Conservation (phyloP, 2,113 vertebrate species). For the Poeciliopsis occidentalis region DNA sequence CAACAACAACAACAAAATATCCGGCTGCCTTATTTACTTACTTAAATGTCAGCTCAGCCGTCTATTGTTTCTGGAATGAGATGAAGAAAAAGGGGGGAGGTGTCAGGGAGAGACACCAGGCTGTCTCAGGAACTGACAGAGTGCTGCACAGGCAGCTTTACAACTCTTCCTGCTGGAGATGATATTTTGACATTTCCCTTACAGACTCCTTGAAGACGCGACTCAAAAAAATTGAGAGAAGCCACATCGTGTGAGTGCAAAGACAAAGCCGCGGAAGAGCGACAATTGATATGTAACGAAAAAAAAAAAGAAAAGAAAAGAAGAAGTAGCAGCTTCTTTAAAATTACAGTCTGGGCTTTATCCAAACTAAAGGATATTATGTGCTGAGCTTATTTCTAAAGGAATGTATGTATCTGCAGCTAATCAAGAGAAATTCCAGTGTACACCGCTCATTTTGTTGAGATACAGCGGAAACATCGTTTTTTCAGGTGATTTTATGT, state of each 20-base stretch:
- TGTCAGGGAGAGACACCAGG: constrained; percentile 36
- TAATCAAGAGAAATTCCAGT: neutral
- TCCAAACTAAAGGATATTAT: constrained; percentile 22
- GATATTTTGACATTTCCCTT: constrained; percentile 62
- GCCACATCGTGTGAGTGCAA: constrained; percentile 38
- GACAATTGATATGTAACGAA: constrained; percentile 31
- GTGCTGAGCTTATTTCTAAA: constrained; percentile 10
- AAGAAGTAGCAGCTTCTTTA: neutral
- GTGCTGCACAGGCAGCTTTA: constrained; percentile 44
- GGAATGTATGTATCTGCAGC: neutral
- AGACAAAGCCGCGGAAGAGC: constrained; percentile 27
- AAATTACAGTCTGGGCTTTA: constrained; percentile 18
- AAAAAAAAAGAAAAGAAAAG: neutral
- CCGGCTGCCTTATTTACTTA: constrained; percentile 69
- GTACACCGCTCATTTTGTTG: neutral
- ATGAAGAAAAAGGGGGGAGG: constrained; percentile 32
- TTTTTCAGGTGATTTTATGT: neutral
- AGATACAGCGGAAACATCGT: neutral
- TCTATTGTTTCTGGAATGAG: constrained; percentile 41
- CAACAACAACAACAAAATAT: constrained; percentile 19
- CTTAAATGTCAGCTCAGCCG: constrained; percentile 45
- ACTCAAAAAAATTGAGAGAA: constrained; percentile 35
- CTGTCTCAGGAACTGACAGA: constrained; percentile 51
- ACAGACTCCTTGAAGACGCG: constrained; percentile 49
- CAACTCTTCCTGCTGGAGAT: constrained; percentile 49